Base-by-base conservation (phyloP, 2,113 vertebrate genomes). In the Poicephalus gulielmi region DNA sequence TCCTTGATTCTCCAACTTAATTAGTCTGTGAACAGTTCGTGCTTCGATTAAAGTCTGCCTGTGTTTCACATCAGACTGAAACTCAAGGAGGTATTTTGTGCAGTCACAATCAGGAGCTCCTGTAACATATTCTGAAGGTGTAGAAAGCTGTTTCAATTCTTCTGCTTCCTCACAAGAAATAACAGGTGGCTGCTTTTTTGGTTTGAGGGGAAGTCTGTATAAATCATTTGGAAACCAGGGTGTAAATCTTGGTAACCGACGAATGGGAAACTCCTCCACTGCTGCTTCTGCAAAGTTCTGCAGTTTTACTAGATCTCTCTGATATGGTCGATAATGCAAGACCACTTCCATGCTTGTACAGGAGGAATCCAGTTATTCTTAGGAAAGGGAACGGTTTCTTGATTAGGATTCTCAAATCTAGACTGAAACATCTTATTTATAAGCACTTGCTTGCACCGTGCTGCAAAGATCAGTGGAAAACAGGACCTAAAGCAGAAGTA, bases 171-270 rank as follows among this genome's bases (percentile, higher is more conserved):
- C 92, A 69, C 11, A 60, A 80, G 90, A 92, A 97, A 99, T 91
- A 86, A 97, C 47, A 24, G 99, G 99, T 62, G 99, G 96, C 7
- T 28, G 74, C 75, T 73, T 98, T 87, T 92, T 96, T 8, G 99
- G 99, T 97, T 98, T 98, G 94, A 99, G 90, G 22, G 98, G 98
- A 90, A 95, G 96, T 20, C 30, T 95, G 33, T 13, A 28, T 30
- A 97, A 95, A n/a, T 96, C 14, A 77, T 94, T 86, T 43, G 98
- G 98, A 97, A 98, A 99, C 99, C 99, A 99, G 20, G 98, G 98
- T 8, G 33, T 90, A 96, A 99, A 99, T 71, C 77, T 91, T 7
- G 98, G 98, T 70, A 97, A 93, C 4, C 85, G 89, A 39, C 98
- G 97, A 81, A 96, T 53, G 33, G 98, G 98, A 83, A 99, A 98